Evolutionary conservation across 2,797 vertebrate species (phyloP), one percentile per base, ranked within the genome.

Genomic region (Hypotaenidia philippensis): DNA sequence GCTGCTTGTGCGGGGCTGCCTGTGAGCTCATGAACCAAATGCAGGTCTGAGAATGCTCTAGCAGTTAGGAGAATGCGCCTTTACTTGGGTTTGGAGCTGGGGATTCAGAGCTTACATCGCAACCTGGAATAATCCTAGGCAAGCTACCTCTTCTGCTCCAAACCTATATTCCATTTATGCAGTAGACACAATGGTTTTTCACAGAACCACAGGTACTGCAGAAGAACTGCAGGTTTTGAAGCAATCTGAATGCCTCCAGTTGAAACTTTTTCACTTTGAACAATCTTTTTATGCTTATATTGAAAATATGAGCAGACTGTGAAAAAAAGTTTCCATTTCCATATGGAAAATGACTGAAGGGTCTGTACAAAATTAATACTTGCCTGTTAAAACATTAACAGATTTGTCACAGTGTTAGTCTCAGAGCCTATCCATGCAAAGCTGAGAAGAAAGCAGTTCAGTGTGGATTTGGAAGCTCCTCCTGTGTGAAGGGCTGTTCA

Each of bases 351-450:
- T 94, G 93, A 84, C 94, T 96, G 93, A 96, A 94, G 94, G 93
- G 87, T 93, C 94, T 82, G 90, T 74, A 76, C 13, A 11, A 86
- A 96, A 93, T 90, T 44, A 94, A 92, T 91, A 56, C 74, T 40
- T 74, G 92, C 89, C 93, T 96, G 94, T 96, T 96, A 90, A 90
- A 97, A 94, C 93, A 94, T 95, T 94, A 94, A 96, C 95, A 94
- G 91, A 89, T 96, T 94, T 93, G 91, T 96, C 94, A 94, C 95
- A 93, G 82, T 88, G 50, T 81, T 92, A 38, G 92, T 84, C 93
- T 80, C 75, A 0, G 82, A 88, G 77, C 74, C 94, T 90, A 87
- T 84, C 78, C 83, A 9, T 82, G 87, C 74, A 72, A 60, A 95
- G 83, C 76, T 82, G 89, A 49, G 91, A 87, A 83, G 70, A 72